Base-by-base conservation (phyloP, 2,113 vertebrate genomes). In the Struthidea cinerea region DNA sequence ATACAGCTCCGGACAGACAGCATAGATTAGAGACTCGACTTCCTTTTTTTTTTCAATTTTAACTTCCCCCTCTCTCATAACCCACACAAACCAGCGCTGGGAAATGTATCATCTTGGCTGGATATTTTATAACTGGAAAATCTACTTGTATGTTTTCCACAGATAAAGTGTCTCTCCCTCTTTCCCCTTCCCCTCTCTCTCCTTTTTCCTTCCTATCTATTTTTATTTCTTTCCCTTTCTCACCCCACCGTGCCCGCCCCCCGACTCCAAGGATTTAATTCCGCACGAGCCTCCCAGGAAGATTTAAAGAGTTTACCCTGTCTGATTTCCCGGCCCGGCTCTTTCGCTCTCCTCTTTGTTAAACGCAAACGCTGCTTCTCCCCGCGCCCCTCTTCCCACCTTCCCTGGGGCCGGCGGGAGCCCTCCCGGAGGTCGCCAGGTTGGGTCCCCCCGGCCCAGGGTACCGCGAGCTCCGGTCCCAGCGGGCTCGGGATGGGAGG, bases 21-120 rank as follows among this genome's bases (percentile, higher is more conserved):
- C 94, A 81, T 33, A 89, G 89, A 96, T 97, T 93, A 93, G 89
- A 90, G 80, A 18, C 75, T 84, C 82, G 52, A 91, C 84, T 96
- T 92, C 71, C 68, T 88, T 94, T 93, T 91, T 91, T 91, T 86
- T 97, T 95, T 95, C 97, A 93, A 65, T 94, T 93, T 92, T 88
- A 84, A 83, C 76, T 94, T 96, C 69, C 53, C 81, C 41, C 49
- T 91, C 69, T 87, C 87, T 49, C 83, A n/a, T 78, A 33, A 33
- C 75, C 56, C 77, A 63, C 76, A 61, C 77, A 53, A 52, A n/a
- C 84, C 69, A 64, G 75, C 37, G 3, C 77, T 50, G 23, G 70
- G 89, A 86, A 82, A 96, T 80, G 87, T 26, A 87, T 94, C 89
- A 89, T 89, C 82, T 87, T 80, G 91, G 80, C 95, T 81, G 85